Base-by-base conservation (phyloP, 2,113 vertebrate genomes). In the Melanostigma gelatinosum region DNA sequence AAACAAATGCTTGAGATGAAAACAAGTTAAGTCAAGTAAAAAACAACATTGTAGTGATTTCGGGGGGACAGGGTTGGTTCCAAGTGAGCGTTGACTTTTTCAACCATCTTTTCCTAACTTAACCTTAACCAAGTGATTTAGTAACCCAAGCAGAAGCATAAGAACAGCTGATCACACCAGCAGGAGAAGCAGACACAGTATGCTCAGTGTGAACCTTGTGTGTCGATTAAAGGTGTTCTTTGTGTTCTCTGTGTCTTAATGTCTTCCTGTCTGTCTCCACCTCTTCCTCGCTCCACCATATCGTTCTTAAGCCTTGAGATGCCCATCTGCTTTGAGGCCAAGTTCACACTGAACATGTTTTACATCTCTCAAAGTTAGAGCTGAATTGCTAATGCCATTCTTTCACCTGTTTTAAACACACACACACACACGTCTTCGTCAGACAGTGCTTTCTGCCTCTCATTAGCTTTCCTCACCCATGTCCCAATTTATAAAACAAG, bases 361-460 rank as follows among this genome's bases (percentile, higher is more conserved):
- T 85, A 86, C 85, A 85, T 88, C 67, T 87, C 79, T 82, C 86
- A 89, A 89, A 91, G 90, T 89, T 89, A 91, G 15, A 72, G 24
- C 88, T 90, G 87, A 85, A 86, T 87, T 62, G 70, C 40, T 90
- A 85, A 89, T 87, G 75, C 78, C 72, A 44, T 77, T 85, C 72
- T 69, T 80, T 79, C 60, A 70, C 74, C 68, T 80, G 76, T 64
- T 78, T 72, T 36, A 54, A 80, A 78, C 81, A 16, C 66, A 36
- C 54, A 11, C 46, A 34, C 54, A 11, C 46, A 22, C 50, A 61
- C 65, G 34, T 65, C 84, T 65, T 66, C 57, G 24, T 61, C 67
- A 80, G 68, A 58, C 80, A 67, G 36, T 52, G 66, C 57, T n/a
- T 67, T 84, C 81, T 75, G 54, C 75, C 70, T 84, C 78, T 87